These are phyloP conservation scores for Struthidea cinerea DNA, from an alignment of 2,113 vertebrate species.

Conservation along the genomic window DNA sequence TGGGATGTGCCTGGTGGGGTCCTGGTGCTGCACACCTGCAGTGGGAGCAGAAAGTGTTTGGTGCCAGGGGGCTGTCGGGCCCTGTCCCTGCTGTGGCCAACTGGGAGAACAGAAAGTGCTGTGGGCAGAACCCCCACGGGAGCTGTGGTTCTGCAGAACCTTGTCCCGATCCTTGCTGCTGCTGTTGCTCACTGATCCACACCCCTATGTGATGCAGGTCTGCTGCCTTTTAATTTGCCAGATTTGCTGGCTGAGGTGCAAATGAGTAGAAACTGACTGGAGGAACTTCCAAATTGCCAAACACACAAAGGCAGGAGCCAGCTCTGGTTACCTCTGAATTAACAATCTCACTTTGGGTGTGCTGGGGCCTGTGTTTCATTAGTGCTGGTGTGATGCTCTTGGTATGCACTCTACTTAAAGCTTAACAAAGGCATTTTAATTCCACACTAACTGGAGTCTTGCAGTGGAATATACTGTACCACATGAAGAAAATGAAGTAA, in stretches of 20 bases:
- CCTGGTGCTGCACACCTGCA: neutral
- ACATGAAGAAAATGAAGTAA: neutral
- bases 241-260: neutral
- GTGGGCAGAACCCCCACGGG: neutral
- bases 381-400: neutral
- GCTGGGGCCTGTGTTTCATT: neutral
- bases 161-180: neutral
- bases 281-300: neutral
- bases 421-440: conserved; percentile 12
- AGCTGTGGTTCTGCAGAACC: neutral
- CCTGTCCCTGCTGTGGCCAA: neutral
- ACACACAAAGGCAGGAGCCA: neutral
- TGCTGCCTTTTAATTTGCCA: neutral
- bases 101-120: neutral
- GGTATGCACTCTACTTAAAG: neutral
- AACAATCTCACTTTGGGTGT: neutral
- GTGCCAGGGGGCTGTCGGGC: neutral
- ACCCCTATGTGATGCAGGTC: rapidly evolving
- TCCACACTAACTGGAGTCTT: neutral
- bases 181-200: neutral
- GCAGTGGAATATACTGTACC: neutral
- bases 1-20: neutral
- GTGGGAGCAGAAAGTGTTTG: neutral
- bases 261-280: neutral
- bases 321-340: neutral